A percentile compares a stretch with the other conserved stretches of the same genome.
Conservation (phyloP, 2,888 invertebrate genomes). For the Cecidostiba fungosa region DNA sequence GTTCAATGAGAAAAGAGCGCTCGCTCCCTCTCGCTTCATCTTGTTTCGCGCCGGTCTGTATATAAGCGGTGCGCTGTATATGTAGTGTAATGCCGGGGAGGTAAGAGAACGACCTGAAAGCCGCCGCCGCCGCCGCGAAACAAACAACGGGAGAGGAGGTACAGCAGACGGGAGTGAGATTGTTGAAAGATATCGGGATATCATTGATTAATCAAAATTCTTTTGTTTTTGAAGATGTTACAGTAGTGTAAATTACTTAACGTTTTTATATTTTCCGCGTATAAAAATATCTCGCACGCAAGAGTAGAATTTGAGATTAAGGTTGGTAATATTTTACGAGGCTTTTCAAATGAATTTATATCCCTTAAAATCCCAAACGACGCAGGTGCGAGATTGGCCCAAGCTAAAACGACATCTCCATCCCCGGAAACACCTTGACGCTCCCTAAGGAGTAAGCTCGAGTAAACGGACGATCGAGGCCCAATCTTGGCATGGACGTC, state of each 20-base stretch:
- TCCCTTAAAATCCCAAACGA: not conserved
- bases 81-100: not conserved
- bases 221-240: no score
- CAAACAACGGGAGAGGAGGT: not conserved
- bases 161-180: not conserved
- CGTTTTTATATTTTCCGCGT: no score
- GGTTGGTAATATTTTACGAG: no score
- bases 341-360: no score
- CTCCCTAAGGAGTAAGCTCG: not conserved
- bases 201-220: no score
- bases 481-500: conserved; percentile 77
- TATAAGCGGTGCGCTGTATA: not conserved
- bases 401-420: not conserved
- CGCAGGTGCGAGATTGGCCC: not conserved
- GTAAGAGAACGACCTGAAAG: not conserved
- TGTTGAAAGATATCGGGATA: not conserved
- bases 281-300: no score
- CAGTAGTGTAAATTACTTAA: no score
- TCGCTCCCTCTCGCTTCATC: conserved; percentile 38
- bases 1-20: conserved; percentile 37
- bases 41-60: conserved; percentile 24
- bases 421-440: not conserved
- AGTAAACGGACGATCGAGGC: conserved; percentile 60
- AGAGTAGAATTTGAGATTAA: no score
- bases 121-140: conserved; percentile 24